Evolutionary conservation across 1,140 invertebrate genomes (phyloP).

Genomic region (Anastrepha obliqua): DNA sequence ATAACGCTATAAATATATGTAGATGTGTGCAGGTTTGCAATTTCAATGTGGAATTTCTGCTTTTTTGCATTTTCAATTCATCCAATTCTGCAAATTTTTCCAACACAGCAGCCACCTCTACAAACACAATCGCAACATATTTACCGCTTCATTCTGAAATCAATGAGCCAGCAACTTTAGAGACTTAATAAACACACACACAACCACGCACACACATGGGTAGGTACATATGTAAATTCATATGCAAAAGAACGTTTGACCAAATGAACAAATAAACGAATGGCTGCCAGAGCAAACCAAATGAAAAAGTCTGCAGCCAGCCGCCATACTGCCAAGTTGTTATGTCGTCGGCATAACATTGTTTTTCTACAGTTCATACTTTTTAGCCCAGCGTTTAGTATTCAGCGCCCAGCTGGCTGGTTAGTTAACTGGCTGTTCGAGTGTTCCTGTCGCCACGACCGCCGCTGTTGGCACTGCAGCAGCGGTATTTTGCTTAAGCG

Average conservation of each 20-base stretch:
- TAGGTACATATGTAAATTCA: not conserved
- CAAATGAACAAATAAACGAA: conserved; percentile 11
- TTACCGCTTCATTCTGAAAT: conserved; percentile 38
- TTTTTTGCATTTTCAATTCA: conserved; percentile 5
- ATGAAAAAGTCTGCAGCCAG: not conserved
- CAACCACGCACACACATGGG: not conserved
- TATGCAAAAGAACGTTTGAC: not conserved
- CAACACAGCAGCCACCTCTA: conserved; percentile 2
- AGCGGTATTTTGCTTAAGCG: conserved; percentile 20
- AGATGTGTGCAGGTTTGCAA: not conserved
- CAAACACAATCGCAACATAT: not conserved
- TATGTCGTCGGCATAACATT: not conserved
- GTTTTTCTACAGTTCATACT: not conserved
- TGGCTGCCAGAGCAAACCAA: not conserved
- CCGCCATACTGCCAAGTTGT: not conserved
- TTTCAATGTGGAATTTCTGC: conserved; percentile 45
- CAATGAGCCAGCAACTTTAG: conserved; percentile 46
- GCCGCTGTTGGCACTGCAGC: not conserved
- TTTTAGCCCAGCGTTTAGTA: not conserved
- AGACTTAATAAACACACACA: not conserved
- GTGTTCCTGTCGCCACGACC: not conserved
- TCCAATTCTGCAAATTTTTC: conserved; percentile 37
- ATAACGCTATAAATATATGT: not conserved
- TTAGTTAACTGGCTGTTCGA: not conserved
- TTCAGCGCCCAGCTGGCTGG: conserved; percentile 37